phyloP scores from a whole-genome alignment of 2,797 vertebrate species.

The Pangasius mekongensis region DNA sequence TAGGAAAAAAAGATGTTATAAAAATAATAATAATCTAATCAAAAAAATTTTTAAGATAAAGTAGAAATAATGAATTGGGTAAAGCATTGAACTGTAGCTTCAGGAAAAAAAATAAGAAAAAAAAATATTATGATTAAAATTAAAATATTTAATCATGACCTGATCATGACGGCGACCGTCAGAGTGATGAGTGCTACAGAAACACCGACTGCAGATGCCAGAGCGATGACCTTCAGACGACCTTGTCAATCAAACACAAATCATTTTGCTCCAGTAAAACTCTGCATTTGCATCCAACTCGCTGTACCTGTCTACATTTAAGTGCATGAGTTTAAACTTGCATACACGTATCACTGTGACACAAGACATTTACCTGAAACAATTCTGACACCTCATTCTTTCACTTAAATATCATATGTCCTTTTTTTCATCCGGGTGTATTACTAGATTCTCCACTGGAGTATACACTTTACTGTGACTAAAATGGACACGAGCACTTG shows the following conservation, averaged over 20 bases:
- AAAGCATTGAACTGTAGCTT: background rate
- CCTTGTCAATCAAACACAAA: constrained; percentile 64
- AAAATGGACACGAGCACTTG: background rate
- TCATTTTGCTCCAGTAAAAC: background rate
- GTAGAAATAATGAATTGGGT: background rate
- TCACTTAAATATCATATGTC: background rate
- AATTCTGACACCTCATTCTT: background rate
- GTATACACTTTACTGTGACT: background rate
- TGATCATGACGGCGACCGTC: constrained; percentile 81
- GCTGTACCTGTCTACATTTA: background rate
- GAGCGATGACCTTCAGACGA: constrained; percentile 79
- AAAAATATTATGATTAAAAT: background rate
- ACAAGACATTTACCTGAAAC: background rate
- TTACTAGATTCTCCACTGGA: background rate
- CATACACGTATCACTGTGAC: background rate
- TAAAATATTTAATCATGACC: constrained; percentile 50
- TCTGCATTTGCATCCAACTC: background rate
- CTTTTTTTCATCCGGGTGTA: background rate
- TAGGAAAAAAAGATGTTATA: background rate
- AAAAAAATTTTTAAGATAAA: background rate
- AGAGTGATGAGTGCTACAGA: constrained; percentile 79
- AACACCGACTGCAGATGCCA: constrained; percentile 79
- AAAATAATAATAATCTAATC: background rate
- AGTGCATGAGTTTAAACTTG: background rate
- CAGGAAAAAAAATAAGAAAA: background rate